Conservation (phyloP, 2,113 vertebrate genomes). For the Pelvicachromis taeniatus region DNA sequence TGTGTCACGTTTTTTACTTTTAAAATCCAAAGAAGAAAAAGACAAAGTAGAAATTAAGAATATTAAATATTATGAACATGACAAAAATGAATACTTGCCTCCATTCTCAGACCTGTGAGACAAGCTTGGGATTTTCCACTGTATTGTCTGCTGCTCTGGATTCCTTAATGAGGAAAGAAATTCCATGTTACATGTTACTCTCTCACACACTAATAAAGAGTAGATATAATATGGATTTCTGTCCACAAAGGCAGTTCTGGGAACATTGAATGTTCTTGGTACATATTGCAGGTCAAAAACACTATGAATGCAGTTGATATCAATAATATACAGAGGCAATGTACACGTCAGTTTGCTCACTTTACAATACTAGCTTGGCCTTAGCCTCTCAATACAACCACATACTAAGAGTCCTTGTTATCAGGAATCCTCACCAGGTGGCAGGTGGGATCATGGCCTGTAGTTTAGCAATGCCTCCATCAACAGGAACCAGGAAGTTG, state of each 20-base stretch:
- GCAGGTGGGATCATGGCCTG: slow-evolving; percentile 93
- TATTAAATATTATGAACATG: not conserved
- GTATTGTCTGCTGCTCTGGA: slow-evolving; percentile 90
- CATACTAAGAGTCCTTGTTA: not conserved
- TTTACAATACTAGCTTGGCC: not conserved
- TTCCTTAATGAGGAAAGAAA: slow-evolving; percentile 74
- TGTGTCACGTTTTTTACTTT: not conserved
- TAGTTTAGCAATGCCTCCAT: slow-evolving; percentile 85
- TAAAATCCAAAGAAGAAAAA: not conserved
- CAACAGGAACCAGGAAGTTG: slow-evolving; percentile 88
- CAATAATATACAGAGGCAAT: not conserved
- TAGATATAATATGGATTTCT: not conserved
- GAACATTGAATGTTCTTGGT: no score
- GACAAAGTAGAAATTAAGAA: not conserved
- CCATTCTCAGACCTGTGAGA: slow-evolving; percentile 97
- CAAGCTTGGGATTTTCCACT: slow-evolving; percentile 96
- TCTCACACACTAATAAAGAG: not conserved
- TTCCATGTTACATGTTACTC: not conserved
- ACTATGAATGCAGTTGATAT: not conserved
- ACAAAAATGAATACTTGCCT: slow-evolving; percentile 72
- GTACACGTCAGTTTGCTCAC: not conserved
- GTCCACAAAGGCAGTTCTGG: no score
- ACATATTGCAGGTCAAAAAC: not conserved
- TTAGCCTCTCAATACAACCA: not conserved
- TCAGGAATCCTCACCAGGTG: slow-evolving; percentile 78